Conservation (phyloP, 2,113 vertebrate species). For the Upupa epops region DNA sequence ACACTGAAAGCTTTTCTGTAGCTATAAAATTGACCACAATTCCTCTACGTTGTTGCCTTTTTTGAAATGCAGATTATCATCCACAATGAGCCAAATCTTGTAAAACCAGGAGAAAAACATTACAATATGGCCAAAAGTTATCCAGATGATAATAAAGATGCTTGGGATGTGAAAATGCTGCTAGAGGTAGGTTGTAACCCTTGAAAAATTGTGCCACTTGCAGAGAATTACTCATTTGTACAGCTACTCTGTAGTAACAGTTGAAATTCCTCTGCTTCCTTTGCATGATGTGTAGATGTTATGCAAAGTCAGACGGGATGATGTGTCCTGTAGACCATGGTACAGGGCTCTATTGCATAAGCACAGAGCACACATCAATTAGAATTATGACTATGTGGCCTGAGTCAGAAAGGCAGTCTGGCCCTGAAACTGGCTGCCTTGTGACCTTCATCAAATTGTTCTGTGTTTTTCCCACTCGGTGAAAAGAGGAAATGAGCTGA, state of each 20-base stretch:
- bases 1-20: background rate
- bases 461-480: background rate
- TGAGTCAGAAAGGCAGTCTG: slow-evolving; percentile 23
- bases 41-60: background rate
- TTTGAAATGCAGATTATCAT: slow-evolving; percentile 88
- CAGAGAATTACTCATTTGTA: background rate
- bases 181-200: slow-evolving; percentile 83
- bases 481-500: background rate
- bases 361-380: background rate
- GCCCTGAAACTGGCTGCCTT: background rate
- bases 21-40: background rate
- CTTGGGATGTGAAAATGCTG: slow-evolving; percentile 95
- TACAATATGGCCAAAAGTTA: slow-evolving; percentile 92
- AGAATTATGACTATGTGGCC: background rate
- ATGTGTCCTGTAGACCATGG: background rate
- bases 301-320: background rate
- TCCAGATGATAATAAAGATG: slow-evolving; percentile 78
- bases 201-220: background rate
- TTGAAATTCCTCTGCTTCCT: background rate
- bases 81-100: slow-evolving; percentile 82
- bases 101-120: slow-evolving; percentile 71
- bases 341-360: background rate
- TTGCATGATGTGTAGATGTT: fast-evolving
- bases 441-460: background rate
- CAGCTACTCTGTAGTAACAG: background rate